Percentiles rank a stretch among this genome's conserved stretches.
phyloP scores from a whole-genome alignment of 2,888 invertebrate species.

The Ellobium chinense region DNA sequence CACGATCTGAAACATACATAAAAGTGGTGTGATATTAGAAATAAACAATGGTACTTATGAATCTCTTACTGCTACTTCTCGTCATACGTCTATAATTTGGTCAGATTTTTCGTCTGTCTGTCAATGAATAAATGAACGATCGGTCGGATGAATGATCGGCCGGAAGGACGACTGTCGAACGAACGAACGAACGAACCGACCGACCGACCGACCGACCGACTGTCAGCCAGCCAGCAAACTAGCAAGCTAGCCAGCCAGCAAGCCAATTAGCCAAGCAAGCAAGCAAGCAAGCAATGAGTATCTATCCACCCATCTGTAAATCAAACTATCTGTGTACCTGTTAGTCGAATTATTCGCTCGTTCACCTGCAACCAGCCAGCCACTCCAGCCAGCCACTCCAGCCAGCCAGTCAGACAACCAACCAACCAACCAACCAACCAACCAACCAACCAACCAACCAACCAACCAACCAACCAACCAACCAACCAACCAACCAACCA shows the following conservation, averaged over 20 bases:
- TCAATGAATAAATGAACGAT: too few species aligned
- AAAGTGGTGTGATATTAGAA: neutral
- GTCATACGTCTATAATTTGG: too few species aligned
- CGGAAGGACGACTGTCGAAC: too few species aligned
- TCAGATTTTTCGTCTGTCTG: too few species aligned
- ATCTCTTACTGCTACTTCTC: too few species aligned
- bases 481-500: neutral
- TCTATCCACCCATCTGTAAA: neutral
- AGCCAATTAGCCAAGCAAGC: neutral
- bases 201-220: neutral
- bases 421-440: neutral
- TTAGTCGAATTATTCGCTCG: too few species aligned
- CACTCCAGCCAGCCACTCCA: neutral
- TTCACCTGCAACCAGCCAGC: too few species aligned
- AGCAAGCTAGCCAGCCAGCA: neutral
- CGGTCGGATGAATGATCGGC: too few species aligned
- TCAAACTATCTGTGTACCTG: neutral
- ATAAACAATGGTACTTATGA: too few species aligned
- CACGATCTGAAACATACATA: constrained; percentile 54
- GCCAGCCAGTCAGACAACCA: neutral
- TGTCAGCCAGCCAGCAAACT: neutral
- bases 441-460: neutral
- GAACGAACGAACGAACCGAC: neutral
- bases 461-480: neutral
- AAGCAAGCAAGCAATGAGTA: neutral